These are phyloP conservation scores for Chelon auratus DNA, from an alignment of 2,797 vertebrate genomes.

Conservation along the genomic window DNA sequence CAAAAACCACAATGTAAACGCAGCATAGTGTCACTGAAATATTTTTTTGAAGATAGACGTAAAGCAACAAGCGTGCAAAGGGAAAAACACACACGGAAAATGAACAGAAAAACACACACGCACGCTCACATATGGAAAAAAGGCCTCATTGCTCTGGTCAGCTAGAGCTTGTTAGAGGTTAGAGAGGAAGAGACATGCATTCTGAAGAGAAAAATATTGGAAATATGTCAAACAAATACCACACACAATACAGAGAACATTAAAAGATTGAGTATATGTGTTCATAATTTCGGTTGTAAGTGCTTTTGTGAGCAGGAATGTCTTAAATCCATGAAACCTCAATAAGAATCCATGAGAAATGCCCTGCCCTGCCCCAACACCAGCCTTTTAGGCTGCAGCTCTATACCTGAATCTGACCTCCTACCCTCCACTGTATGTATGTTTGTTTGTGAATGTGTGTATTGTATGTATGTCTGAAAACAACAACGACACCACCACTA, in stretches of 20 bases:
- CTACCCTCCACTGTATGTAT: neutral
- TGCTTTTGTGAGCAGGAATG: neutral
- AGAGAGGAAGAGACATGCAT: conserved; percentile 35
- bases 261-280: neutral
- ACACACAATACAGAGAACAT: conserved; percentile 21
- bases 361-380: conserved; percentile 1
- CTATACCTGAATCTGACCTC: conserved; percentile 7
- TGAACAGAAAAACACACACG: conserved; percentile 6
- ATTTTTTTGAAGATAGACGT: conserved; percentile 15
- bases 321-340: neutral
- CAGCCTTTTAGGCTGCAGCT: neutral
- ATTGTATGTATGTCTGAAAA: conserved; percentile 13
- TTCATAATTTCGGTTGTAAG: neutral
- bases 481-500: conserved; percentile 37
- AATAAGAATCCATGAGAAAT: neutral
- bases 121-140: neutral
- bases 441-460: conserved; percentile 6
- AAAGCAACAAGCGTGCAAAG: conserved; percentile 48
- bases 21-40: conserved; percentile 40
- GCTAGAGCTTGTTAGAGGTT: conserved; percentile 44
- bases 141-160: conserved; percentile 33
- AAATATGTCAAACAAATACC: conserved; percentile 1
- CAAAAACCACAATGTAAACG: conserved; percentile 62
- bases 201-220: conserved; percentile 45
- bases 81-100: conserved; percentile 22